Conservation (phyloP, 2,797 vertebrate species). For the Heterohyrax brucei region DNA sequence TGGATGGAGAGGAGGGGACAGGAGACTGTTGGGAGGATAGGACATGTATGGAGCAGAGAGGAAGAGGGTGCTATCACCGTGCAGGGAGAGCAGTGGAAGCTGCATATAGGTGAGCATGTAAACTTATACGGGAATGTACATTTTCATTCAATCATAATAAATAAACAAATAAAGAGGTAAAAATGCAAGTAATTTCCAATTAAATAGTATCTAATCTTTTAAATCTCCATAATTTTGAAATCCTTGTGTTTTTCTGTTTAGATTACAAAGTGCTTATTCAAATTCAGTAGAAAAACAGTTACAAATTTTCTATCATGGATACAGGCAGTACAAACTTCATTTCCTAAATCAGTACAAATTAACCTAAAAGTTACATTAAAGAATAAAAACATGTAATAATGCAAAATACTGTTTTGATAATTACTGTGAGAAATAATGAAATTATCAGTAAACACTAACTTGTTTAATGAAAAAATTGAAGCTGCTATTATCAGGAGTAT, state of each 20-base stretch:
- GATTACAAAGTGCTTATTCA: constrained; percentile 1
- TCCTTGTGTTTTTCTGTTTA: constrained; percentile 13
- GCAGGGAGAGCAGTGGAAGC: too few relatives aligned
- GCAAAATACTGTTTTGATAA: not conserved
- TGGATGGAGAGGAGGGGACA: too few relatives aligned
- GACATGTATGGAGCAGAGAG: too few relatives aligned
- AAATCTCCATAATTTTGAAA: constrained; percentile 3
- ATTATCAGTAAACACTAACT: not conserved
- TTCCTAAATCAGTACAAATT: not conserved
- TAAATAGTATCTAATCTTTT: constrained; percentile 20
- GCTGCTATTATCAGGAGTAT: not conserved
- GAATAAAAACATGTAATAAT: constrained; percentile 57
- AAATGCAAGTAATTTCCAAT: not conserved
- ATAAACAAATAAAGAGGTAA: not conserved
- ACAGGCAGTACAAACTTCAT: not conserved
- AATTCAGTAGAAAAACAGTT: not conserved
- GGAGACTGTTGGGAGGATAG: too few relatives aligned
- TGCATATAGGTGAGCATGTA: too few relatives aligned
- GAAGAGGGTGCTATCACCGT: too few relatives aligned
- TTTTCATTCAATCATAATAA: too few relatives aligned
- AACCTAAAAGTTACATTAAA: not conserved
- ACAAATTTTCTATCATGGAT: not conserved
- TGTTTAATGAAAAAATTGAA: not conserved
- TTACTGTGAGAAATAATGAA: constrained; percentile 18
- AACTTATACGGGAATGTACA: too few relatives aligned